Base-by-base conservation (phyloP, 1,140 invertebrate genomes). In the Penaeus japonicus region DNA sequence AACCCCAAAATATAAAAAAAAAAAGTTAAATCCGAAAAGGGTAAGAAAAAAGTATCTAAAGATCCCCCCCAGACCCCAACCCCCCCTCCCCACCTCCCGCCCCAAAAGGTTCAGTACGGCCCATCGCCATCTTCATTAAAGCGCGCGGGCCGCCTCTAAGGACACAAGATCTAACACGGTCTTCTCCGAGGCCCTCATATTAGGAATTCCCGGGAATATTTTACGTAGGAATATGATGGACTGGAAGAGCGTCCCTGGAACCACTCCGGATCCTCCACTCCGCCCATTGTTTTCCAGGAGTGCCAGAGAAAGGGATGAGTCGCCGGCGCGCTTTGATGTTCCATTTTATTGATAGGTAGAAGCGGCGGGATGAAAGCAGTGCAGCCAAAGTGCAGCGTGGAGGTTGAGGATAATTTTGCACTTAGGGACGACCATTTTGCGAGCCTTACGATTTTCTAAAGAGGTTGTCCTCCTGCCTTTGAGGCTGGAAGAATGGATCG, bases 151-250 rank as follows among this genome's bases (percentile, higher is more conserved):
- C 47, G 47, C 47, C 47, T 47, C 47, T 47, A 47, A 47, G 47
- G 47, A 47, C 47, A 47, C 10, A 47, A 47, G 47, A 47, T 47
- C 47, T 47, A 47, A 47, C 47, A 47, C 47, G 47, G 47, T 47
- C 59, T 65, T 24, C 84, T 30, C 59, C 47, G n/a, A 39, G 18
- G 30, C 84, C 73, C 54, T 85, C 70, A 85, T 85, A 85, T 85
- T 85, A 85, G 84, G 84, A 85, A 85, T 85, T 85, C 84, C 75
- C 84, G 59, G 84, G 84, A 85, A 85, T 85, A 85, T 85, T 85
- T 85, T 85, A 85, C 73, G 32, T 32, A 10, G 54, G 54, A 77
- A 65, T 78, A 62, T 78, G 84, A 85, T 85, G 84, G 84, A 54
- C 59, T 85, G 84, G 84, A 83, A 27, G 84, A 55, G 39, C 39